phyloP scores from a whole-genome alignment of 2,113 vertebrate genomes.

The Manacus vitellinus region DNA sequence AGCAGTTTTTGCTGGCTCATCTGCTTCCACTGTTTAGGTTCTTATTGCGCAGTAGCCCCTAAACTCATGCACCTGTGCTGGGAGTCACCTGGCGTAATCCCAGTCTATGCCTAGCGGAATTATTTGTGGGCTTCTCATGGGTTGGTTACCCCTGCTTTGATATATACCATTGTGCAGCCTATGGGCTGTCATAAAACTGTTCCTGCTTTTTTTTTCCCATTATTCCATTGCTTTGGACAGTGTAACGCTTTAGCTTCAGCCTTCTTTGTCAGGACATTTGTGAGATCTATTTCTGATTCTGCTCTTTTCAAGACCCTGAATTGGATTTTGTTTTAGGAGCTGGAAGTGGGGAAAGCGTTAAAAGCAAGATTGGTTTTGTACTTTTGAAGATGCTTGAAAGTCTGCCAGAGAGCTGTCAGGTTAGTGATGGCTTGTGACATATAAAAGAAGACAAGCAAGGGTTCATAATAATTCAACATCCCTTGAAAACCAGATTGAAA shows the following conservation, averaged over 20 bases:
- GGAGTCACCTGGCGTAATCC: background rate
- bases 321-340: background rate
- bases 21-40: background rate
- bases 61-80: fast-evolving
- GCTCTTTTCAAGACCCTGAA: background rate
- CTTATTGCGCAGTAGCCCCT: background rate
- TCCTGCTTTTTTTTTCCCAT: background rate
- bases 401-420: conserved; percentile 29
- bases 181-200: background rate
- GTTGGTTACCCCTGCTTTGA: background rate
- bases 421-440: background rate
- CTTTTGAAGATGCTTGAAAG: conserved; percentile 17
- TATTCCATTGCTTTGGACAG: background rate
- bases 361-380: background rate
- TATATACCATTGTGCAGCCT: background rate
- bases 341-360: background rate
- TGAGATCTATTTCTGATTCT: background rate
- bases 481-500: conserved; percentile 17
- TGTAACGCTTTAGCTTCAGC: background rate
- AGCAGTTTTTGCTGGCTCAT: background rate
- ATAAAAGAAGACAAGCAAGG: background rate
- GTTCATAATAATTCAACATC: conserved; percentile 18
- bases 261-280: background rate
- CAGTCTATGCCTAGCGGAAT: background rate
- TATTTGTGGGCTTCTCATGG: background rate